Evolutionary conservation across 37 sponge, comb jelly and placozoan species (phyloP).

Genomic region (Tethya wilhelma): DNA sequence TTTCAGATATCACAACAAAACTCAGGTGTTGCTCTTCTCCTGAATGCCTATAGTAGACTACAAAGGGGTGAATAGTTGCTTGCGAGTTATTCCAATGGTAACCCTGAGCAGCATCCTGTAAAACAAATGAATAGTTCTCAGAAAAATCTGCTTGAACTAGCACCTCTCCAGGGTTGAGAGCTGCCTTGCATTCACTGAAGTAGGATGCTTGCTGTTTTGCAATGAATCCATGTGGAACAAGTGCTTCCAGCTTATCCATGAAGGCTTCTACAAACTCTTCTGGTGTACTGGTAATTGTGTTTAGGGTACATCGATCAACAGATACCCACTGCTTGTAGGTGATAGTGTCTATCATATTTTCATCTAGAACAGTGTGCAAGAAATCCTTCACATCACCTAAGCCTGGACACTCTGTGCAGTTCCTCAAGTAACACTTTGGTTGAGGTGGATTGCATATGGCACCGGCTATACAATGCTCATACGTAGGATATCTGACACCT

Average conservation of each 20-base stretch:
- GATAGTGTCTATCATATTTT: conserved; percentile 27
- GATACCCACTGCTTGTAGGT: conserved; percentile 47
- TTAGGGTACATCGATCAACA: conserved; percentile 12
- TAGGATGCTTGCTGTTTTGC: conserved; percentile 42
- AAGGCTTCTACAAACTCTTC: conserved; percentile 34
- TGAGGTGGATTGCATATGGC: too few relatives aligned
- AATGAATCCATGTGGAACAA: conserved; percentile 34
- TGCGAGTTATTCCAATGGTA: conserved; percentile 56
- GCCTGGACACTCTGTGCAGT: conserved; percentile 21
- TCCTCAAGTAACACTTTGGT: too few relatives aligned
- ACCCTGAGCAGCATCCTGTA: conserved; percentile 48
- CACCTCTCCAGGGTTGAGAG: conserved; percentile 25
- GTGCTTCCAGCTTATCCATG: conserved; percentile 25
- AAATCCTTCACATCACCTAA: not conserved
- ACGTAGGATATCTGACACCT: too few relatives aligned
- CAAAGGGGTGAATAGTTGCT: conserved; percentile 15
- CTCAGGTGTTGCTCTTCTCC: conserved; percentile 27
- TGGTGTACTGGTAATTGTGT: conserved; percentile 1
- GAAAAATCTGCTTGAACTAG: conserved; percentile 41
- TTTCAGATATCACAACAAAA: conserved; percentile 50
- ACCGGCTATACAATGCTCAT: too few relatives aligned
- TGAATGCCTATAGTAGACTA: not conserved
- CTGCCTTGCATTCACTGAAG: conserved; percentile 14
- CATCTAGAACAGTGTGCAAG: conserved; percentile 14
- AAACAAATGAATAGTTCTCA: conserved; percentile 50